Conservation (phyloP, 2,113 vertebrate species). For the Dasypus novemcinctus region DNA sequence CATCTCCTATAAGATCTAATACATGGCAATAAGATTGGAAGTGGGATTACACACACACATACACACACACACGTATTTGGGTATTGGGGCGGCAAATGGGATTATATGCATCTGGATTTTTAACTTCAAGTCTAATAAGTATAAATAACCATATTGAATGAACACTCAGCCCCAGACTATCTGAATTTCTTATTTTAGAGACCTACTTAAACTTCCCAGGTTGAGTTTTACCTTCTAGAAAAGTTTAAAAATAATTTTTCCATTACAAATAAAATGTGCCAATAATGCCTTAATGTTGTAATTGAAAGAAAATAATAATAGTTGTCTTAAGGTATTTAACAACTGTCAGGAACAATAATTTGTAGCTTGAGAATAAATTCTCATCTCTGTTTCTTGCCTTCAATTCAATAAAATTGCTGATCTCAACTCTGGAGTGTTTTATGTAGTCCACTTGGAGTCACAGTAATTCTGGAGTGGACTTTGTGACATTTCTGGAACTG, state of each 20-base stretch:
- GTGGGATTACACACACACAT: neutral
- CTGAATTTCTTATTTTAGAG: constrained; percentile 30
- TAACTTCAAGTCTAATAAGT: constrained; percentile 41
- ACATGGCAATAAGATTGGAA: neutral
- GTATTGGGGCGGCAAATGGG: neutral
- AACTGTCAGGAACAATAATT: constrained; percentile 13
- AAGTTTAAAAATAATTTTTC: constrained; percentile 49
- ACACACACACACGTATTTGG: neutral
- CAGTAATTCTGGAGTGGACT: constrained; percentile 69
- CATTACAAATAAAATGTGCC: constrained; percentile 4
- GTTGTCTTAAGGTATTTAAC: constrained; percentile 14
- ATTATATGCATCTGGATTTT: constrained; percentile 8
- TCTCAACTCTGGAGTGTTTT: constrained; percentile 53
- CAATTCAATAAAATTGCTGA: constrained; percentile 49
- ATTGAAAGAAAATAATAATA: constrained; percentile 48
- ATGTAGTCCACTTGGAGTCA: constrained; percentile 50
- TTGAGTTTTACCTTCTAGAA: constrained; percentile 34
- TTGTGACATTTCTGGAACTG: constrained; percentile 65
- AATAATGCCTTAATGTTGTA: constrained; percentile 25
- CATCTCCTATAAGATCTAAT: neutral
- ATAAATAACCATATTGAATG: neutral
- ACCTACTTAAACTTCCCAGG: constrained; percentile 8
- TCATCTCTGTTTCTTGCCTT: constrained; percentile 42
- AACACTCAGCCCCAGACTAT: neutral
- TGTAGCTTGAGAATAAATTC: constrained; percentile 50